Evolutionary conservation across 2,113 vertebrate genomes (phyloP).

Genomic region (Garra rufa): DNA sequence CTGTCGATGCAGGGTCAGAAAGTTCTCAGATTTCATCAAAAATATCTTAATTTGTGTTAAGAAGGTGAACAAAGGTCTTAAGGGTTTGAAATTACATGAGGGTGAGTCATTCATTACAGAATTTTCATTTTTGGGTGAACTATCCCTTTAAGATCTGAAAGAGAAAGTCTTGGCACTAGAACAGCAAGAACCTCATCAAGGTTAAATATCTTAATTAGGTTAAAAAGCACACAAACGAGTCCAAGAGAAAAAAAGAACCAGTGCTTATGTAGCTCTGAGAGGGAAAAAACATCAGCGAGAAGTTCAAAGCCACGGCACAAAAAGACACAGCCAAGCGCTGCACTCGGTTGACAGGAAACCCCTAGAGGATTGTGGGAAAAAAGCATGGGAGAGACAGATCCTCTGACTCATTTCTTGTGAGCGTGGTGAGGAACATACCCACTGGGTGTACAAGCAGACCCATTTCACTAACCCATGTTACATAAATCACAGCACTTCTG

Average conservation of each 20-base stretch:
- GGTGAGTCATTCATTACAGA: too few relatives aligned
- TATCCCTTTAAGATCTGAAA: neutral
- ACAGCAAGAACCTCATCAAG: constrained; percentile 73
- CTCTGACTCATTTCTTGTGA: constrained; percentile 48
- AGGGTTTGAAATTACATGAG: too few relatives aligned
- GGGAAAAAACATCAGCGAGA: constrained; percentile 35
- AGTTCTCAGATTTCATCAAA: too few relatives aligned
- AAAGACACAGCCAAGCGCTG: constrained; percentile 42
- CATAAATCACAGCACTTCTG: constrained; percentile 66
- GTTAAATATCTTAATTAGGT: constrained; percentile 77
- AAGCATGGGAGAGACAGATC: constrained; percentile 38
- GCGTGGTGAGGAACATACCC: constrained; percentile 44
- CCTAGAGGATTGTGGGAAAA: constrained; percentile 53
- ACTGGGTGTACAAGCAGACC: constrained; percentile 61
- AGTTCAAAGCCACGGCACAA: constrained; percentile 32
- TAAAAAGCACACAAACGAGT: constrained; percentile 64
- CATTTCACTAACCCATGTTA: constrained; percentile 66
- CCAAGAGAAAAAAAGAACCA: constrained; percentile 14
- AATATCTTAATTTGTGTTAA: too few relatives aligned
- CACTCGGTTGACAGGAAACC: constrained; percentile 39
- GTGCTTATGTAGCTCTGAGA: constrained; percentile 44
- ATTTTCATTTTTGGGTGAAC: too few relatives aligned
- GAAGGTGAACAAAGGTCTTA: too few relatives aligned
- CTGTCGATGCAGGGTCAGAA: too few relatives aligned
- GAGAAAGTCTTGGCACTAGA: neutral